Conservation (phyloP, 2,113 vertebrate species). For the Microtus richardsoni region DNA sequence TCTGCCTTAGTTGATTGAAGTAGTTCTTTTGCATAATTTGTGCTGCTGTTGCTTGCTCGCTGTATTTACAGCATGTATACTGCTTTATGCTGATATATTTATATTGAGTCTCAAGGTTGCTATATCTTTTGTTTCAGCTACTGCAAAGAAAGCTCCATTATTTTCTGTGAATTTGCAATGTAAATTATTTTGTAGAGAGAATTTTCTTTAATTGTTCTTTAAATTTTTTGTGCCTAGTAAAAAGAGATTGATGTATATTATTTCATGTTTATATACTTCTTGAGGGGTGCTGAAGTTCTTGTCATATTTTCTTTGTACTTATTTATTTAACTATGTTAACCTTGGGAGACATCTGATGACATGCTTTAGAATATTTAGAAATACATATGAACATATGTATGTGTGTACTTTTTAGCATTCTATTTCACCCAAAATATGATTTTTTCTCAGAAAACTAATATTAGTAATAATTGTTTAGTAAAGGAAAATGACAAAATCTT, state of each 20-base stretch:
- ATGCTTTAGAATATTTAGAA: neutral
- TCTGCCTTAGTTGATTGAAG: conserved; percentile 64
- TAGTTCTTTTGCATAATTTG: conserved; percentile 70
- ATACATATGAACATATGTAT: neutral
- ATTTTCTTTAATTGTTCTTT: neutral
- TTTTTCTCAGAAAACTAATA: neutral
- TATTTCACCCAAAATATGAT: neutral
- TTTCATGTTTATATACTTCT: neutral
- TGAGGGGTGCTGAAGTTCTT: neutral
- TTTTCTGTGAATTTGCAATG: conserved; percentile 51
- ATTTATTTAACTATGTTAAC: conserved; percentile 37
- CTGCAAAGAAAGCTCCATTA: conserved; percentile 59
- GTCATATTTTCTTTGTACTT: neutral
- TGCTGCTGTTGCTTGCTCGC: conserved; percentile 65
- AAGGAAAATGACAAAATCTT: neutral
- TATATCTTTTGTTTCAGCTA: conserved; percentile 36
- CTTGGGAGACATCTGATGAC: neutral
- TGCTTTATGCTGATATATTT: conserved; percentile 65
- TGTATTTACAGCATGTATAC: conserved; percentile 68
- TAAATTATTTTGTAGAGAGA: neutral
- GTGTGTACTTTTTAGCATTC: conserved; percentile 13
- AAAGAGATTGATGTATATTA: neutral
- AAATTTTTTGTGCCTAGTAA: neutral
- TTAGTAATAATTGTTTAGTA: neutral
- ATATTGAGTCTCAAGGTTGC: conserved; percentile 23